Evolutionary conservation across 2,888 invertebrate genomes (phyloP).

Genomic region (Selenia dentaria): DNA sequence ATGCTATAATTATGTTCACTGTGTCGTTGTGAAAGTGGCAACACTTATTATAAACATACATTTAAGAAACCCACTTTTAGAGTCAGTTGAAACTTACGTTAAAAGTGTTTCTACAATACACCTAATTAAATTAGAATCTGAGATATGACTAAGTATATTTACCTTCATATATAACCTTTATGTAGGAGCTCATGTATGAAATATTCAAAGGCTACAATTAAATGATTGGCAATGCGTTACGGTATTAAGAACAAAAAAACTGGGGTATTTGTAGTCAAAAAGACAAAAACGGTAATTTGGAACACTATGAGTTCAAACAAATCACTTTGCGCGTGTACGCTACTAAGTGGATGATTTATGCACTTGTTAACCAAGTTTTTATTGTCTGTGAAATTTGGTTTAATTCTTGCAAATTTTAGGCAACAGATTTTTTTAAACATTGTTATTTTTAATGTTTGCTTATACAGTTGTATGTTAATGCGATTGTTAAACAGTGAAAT

Average conservation of each 20-base stretch:
- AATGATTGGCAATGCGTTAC: conserved; percentile 61
- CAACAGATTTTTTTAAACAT: too few relatives aligned
- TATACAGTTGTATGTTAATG: too few relatives aligned
- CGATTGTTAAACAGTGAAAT: too few relatives aligned
- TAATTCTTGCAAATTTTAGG: not conserved
- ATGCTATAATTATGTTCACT: too few relatives aligned
- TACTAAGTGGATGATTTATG: conserved; percentile 24
- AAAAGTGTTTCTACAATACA: too few relatives aligned
- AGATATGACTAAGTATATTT: too few relatives aligned
- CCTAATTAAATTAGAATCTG: too few relatives aligned
- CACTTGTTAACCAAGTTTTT: conserved; percentile 16
- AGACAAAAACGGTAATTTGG: conserved; percentile 7
- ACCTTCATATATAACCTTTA: conserved; percentile 61
- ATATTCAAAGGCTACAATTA: conserved; percentile 64
- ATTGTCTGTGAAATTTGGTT: conserved; percentile 5
- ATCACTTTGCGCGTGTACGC: conserved; percentile 16
- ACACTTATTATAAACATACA: too few relatives aligned
- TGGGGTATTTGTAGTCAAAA: not conserved
- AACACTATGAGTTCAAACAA: conserved; percentile 16
- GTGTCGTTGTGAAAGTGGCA: too few relatives aligned
- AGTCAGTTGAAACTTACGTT: too few relatives aligned
- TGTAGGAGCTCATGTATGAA: conserved; percentile 58
- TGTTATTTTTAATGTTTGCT: too few relatives aligned
- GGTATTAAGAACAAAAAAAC: conserved; percentile 19
- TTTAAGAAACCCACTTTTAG: too few relatives aligned